A percentile compares a stretch with the other conserved stretches of the same genome.
Conservation (phyloP, 92 coral and sea anemone genomes). For the Umimayanthus kanabou region DNA sequence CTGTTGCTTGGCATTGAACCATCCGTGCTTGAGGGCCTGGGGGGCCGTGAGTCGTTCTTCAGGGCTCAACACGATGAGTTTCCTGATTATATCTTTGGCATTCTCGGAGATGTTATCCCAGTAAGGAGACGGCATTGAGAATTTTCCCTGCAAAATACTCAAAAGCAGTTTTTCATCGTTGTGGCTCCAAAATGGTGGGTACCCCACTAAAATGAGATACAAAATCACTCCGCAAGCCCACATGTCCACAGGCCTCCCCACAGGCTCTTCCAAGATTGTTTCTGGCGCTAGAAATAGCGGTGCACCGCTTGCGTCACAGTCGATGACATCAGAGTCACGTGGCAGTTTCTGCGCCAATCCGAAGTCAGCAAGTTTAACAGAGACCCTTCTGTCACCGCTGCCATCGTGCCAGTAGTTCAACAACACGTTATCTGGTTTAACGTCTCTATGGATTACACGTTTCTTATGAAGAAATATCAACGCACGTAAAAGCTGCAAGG, state of each 20-base stretch:
- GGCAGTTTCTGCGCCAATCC: slow-evolving; percentile 86
- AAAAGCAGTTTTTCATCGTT: slow-evolving; percentile 77
- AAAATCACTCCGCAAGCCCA: slow-evolving; percentile 93
- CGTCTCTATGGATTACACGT: slow-evolving; percentile 87
- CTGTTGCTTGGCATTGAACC: slow-evolving; percentile 45
- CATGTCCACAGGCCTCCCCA: slow-evolving; percentile 90
- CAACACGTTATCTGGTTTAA: slow-evolving; percentile 94
- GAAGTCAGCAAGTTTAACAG: slow-evolving; percentile 88
- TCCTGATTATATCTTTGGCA: slow-evolving; percentile 77
- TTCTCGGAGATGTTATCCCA: slow-evolving; percentile 76
- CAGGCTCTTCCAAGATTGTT: slow-evolving; percentile 88
- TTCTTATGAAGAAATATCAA: slow-evolving; percentile 82
- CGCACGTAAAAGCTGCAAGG: slow-evolving; percentile 73
- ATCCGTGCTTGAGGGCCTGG: slow-evolving; percentile 78
- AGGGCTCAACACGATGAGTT: slow-evolving; percentile 65
- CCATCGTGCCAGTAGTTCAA: slow-evolving; percentile 63
- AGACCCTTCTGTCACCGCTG: slow-evolving; percentile 44
- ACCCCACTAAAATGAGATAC: slow-evolving; percentile 84
- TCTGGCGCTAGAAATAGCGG: slow-evolving; percentile 98
- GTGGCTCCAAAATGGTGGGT: slow-evolving; percentile 97
- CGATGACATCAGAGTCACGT: slow-evolving; percentile 58
- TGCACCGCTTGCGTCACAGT: slow-evolving; percentile 91
- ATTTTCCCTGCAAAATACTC: slow-evolving; percentile 77
- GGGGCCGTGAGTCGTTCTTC: slow-evolving; percentile 76
- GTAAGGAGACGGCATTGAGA: slow-evolving; percentile 63